Evolutionary conservation across 2,888 invertebrate species (phyloP), one percentile per base, ranked within the genome.

Genomic region (Drosophila longiperda): DNA sequence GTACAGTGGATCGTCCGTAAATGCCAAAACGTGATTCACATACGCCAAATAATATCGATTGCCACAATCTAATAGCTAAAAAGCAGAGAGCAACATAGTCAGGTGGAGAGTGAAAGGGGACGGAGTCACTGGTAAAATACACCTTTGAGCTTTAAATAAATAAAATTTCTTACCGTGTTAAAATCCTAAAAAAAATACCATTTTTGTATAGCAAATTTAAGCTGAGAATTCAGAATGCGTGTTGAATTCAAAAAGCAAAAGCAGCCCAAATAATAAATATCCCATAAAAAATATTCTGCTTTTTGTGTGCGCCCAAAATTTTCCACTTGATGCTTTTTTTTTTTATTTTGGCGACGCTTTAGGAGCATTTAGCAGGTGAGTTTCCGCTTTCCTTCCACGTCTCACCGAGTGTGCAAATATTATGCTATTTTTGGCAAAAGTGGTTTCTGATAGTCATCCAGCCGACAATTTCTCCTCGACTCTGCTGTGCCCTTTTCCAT

Each of bases 361-460:
- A 66, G 69, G 62, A 78, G 70, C 82, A 82, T 83, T 83, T 83
- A 83, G 68, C 77, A 64, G 69, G 79, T 75, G 68, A 62, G 57
- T 17, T 45, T 11, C n/a, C 15, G 1, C 5, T 38, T 36, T 1
- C 40, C 26, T 50, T 4, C 38, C 26, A 12, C 61, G 57, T 42
- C 63, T 61, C 49, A 75, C 66, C 66, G 78, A 75, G 78, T 82
- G 84, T 70, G 84, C 83, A 83, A 83, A 83, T 83, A 83, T 83
- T 83, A 80, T 83, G 83, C 78, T 75, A 83, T 83, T 82, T 84
- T 84, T 71, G 75, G 75, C 75, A 74, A 84, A 83, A 83, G 83
- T 83, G 83, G 84, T 84, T 83, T 84, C 78, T 83, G 83, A 83
- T 83, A 84, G 84, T 84, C 84, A 83, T 83, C 72, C 75, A 78